Evolutionary conservation across 2,888 invertebrate genomes (phyloP), one percentile per base, ranked within the genome.

Genomic region (Pristionchus fissidentatus): DNA sequence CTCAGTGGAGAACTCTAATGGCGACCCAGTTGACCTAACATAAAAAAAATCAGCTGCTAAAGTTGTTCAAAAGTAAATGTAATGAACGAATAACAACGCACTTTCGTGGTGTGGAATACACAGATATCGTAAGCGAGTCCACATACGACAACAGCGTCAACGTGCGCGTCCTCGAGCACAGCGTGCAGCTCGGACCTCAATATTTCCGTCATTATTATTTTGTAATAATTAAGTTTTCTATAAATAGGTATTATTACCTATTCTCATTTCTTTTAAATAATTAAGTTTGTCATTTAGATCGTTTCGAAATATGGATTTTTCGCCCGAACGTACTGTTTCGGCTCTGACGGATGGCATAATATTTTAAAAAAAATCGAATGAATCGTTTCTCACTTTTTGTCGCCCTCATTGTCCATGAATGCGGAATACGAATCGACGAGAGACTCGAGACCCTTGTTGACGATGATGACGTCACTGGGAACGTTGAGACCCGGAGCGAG

Each of bases 361-460:
- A 26, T 35, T 15, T 35, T 26, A 35, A 8, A 35, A 4, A 62
- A 46, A 41, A 26, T 8, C 1, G 3, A 22, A 35, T 7, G 13
- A 57, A 62, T 46, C 10, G 46, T 0, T 10, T 7, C 43, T 60
- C 29, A 62, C 62, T 32, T 77, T 19, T 46, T 60, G 85, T 96
- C 93, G 93, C 96, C 96, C 93, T 96, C 96, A 93, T 97, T 97
- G 93, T 97, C 97, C 96, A 97, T 97, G 94, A 98, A 97, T 78
- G 97, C 97, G 0, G 97, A 97, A 93, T 97, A 98, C 2, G 97
- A 97, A 93, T 98, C 97, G 83, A 97, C 96, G 89, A 97, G 96
- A 0, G 97, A 95, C 93, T 97, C 96, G 0, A 96, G 96, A 70
- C 97, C 97, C 87, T 93, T 93, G 32, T 41, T 15, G 32, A 81